Evolutionary conservation across 2,888 invertebrate genomes (phyloP).

Genomic region (Callimorpha dominula): DNA sequence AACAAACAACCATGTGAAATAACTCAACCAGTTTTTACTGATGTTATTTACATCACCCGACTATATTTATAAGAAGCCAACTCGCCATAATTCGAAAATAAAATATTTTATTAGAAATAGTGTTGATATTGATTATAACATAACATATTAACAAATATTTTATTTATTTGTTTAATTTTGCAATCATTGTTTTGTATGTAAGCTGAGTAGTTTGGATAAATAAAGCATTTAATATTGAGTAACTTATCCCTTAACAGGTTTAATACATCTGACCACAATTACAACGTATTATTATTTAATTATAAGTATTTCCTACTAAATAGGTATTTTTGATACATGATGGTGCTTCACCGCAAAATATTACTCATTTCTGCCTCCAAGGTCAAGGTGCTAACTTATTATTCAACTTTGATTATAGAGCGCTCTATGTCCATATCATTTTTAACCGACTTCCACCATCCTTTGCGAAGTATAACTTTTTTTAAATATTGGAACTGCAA

Average conservation of each 20-base stretch:
- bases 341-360: not conserved
- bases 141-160: not conserved
- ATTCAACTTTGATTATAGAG: not conserved
- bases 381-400: not conserved
- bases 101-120: too few relatives aligned
- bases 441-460: too few relatives aligned
- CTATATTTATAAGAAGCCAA: too few relatives aligned
- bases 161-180: not conserved
- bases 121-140: too few relatives aligned
- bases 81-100: too few relatives aligned
- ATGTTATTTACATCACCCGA: too few relatives aligned
- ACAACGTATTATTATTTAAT: constrained; percentile 2
- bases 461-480: too few relatives aligned
- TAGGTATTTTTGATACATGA: not conserved
- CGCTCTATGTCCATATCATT: not conserved
- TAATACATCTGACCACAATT: constrained; percentile 15
- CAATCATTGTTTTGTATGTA: not conserved
- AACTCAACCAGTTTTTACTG: too few relatives aligned
- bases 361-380: not conserved
- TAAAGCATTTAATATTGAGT: not conserved
- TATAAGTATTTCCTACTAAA: constrained; percentile 1
- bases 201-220: not conserved
- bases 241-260: constrained; percentile 20
- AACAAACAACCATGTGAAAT: too few relatives aligned
- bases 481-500: too few relatives aligned